Evolutionary conservation across 2,113 vertebrate species (phyloP).

Genomic region (Tricholaema leucomelas): DNA sequence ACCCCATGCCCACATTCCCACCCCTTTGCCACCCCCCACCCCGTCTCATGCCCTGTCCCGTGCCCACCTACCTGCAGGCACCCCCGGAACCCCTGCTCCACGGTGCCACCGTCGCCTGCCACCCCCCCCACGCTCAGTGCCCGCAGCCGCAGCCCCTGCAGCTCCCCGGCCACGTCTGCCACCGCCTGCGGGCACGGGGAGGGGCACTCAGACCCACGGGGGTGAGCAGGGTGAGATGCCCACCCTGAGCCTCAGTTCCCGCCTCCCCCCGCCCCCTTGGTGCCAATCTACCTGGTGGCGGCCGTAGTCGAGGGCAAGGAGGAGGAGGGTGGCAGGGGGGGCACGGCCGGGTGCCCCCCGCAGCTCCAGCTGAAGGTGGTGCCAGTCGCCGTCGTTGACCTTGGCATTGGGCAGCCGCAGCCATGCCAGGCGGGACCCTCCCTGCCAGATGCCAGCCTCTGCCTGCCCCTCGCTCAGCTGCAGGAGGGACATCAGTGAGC

Average conservation of each 20-base stretch:
- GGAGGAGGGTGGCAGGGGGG: slow-evolving; percentile 63
- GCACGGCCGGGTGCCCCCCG: background rate
- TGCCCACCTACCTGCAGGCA: slow-evolving; percentile 85
- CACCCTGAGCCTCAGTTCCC: background rate
- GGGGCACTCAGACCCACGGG: background rate
- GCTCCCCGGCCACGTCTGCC: slow-evolving; percentile 77
- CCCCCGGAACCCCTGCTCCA: slow-evolving; percentile 86
- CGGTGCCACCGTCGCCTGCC: slow-evolving; percentile 63
- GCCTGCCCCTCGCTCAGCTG: slow-evolving; percentile 83
- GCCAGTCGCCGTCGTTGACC: background rate
- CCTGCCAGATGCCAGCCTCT: slow-evolving; percentile 73
- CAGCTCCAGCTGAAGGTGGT: slow-evolving; percentile 1
- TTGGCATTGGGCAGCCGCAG: background rate
- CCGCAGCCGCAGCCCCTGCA: slow-evolving; percentile 83
- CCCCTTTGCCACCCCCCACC: too few species aligned
- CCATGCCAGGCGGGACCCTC: background rate
- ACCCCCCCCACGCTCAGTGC: slow-evolving; percentile 82
- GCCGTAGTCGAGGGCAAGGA: slow-evolving; percentile 86
- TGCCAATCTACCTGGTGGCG: slow-evolving; percentile 79
- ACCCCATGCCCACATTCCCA: background rate
- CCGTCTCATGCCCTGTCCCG: too few species aligned
- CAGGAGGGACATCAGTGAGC: background rate
- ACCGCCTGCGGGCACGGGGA: slow-evolving; percentile 66
- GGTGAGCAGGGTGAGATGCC: background rate
- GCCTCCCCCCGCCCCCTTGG: too few species aligned